phyloP scores from a whole-genome alignment of 2,113 vertebrate genomes.

The Corythornis cristatus region DNA sequence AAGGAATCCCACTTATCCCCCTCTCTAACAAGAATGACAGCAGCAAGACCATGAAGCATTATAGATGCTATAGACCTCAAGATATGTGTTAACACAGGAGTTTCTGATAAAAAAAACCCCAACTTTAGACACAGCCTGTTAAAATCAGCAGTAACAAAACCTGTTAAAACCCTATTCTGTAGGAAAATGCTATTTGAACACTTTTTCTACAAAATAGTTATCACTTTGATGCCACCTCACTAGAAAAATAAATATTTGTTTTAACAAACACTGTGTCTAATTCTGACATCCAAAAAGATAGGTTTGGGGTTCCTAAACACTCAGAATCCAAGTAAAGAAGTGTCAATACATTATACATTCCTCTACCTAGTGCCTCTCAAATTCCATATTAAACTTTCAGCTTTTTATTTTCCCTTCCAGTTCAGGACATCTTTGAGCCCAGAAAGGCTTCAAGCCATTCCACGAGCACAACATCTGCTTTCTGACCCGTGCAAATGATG shows the following conservation, averaged over 20 bases:
- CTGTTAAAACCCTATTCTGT: not conserved
- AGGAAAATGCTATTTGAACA: not conserved
- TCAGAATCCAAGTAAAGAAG: not conserved
- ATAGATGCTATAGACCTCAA: not conserved
- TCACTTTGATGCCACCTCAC: not conserved
- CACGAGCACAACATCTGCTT: not conserved
- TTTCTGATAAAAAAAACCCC: not conserved
- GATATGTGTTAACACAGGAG: not conserved
- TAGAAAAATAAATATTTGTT: not conserved
- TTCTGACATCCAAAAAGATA: not conserved
- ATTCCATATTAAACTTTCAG: not conserved
- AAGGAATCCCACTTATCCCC: not conserved
- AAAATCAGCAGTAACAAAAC: not conserved
- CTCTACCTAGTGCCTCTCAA: not conserved
- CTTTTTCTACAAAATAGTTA: not conserved
- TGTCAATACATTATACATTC: not conserved
- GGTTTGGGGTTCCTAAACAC: not conserved
- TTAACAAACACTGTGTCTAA: not conserved
- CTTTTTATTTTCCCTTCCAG: not conserved
- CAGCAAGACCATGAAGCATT: not conserved
- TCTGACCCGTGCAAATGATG: not conserved
- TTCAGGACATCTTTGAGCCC: not conserved
- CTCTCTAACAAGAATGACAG: not conserved
- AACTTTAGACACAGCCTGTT: not conserved
- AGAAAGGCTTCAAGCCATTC: constrained; percentile 1